Evolutionary conservation across 2,113 vertebrate species (phyloP).

Genomic region (Hydrolagus affinis): DNA sequence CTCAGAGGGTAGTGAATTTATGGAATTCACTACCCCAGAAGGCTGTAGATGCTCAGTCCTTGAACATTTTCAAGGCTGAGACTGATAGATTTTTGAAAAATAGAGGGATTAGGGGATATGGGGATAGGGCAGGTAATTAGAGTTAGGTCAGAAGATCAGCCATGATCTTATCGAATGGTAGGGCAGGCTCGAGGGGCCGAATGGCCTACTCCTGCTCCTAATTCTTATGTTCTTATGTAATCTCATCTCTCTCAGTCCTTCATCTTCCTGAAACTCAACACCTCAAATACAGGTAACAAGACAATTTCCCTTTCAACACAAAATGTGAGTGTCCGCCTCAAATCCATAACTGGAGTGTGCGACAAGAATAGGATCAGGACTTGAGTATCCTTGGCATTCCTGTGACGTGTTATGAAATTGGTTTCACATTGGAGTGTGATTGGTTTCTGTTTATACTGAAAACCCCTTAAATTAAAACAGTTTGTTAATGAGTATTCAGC

Average conservation of each 20-base stretch:
- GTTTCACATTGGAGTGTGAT: not conserved
- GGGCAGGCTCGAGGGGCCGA: too few species aligned
- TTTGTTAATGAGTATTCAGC: constrained; percentile 75
- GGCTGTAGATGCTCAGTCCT: too few species aligned
- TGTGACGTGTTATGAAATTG: not conserved
- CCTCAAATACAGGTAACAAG: not conserved
- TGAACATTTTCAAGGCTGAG: too few species aligned
- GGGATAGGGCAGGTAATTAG: too few species aligned
- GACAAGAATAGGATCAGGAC: constrained; percentile 16
- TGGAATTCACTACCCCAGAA: too few species aligned
- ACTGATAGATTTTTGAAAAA: too few species aligned
- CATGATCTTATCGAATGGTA: too few species aligned
- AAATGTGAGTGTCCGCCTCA: not conserved
- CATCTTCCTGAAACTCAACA: not conserved
- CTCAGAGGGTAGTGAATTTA: too few species aligned
- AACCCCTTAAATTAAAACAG: constrained; percentile 11
- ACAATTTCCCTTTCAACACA: not conserved
- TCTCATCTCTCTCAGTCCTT: not conserved
- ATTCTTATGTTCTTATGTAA: too few species aligned
- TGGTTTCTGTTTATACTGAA: not conserved
- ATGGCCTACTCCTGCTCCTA: too few species aligned
- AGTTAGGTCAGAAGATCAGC: too few species aligned
- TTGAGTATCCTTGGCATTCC: not conserved
- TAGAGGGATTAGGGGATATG: too few species aligned
- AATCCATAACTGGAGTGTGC: not conserved